Evolutionary conservation across 1,140 invertebrate genomes (phyloP).

Genomic region (Varroa destructor): DNA sequence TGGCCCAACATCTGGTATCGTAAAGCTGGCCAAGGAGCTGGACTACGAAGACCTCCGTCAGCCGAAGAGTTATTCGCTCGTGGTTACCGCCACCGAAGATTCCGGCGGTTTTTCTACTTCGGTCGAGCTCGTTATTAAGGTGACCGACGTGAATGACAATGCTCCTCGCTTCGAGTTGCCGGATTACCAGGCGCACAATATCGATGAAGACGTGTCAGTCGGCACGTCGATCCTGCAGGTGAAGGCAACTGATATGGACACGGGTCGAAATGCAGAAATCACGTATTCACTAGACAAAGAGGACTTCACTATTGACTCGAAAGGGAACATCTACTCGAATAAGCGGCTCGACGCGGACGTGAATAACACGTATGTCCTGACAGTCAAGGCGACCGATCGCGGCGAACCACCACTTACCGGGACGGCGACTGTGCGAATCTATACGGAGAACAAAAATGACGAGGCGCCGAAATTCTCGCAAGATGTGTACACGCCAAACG

Average conservation of each 20-base stretch:
- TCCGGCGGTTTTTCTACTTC: conserved; percentile 87
- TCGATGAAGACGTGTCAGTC: conserved; percentile 78
- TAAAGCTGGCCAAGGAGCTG: conserved; percentile 81
- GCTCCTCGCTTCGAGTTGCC: conserved; percentile 85
- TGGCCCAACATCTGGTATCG: conserved; percentile 77
- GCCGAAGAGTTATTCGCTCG: conserved; percentile 75
- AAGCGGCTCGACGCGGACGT: conserved; percentile 85
- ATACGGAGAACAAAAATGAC: conserved; percentile 90
- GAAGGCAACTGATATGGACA: conserved; percentile 80
- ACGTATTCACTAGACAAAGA: conserved; percentile 81
- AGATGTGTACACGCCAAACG: conserved; percentile 87
- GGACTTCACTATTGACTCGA: conserved; percentile 79
- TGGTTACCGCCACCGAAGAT: conserved; percentile 85
- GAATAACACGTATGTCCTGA: conserved; percentile 88
- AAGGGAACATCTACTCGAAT: conserved; percentile 78
- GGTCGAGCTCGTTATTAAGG: conserved; percentile 52
- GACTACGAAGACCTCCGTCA: conserved; percentile 86
- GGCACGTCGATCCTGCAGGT: conserved; percentile 69
- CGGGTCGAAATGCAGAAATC: conserved; percentile 80
- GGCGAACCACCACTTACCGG: conserved; percentile 80
- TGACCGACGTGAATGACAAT: conserved; percentile 76
- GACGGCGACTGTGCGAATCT: conserved; percentile 76
- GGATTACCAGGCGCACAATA: conserved; percentile 86
- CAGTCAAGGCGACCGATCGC: conserved; percentile 79
- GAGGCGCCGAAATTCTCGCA: conserved; percentile 91